Percentiles rank a stretch among this genome's conserved stretches.
These are phyloP conservation scores for Dreissena rostriformis DNA, from an alignment of 1,140 invertebrate species.

Conservation along the genomic window DNA sequence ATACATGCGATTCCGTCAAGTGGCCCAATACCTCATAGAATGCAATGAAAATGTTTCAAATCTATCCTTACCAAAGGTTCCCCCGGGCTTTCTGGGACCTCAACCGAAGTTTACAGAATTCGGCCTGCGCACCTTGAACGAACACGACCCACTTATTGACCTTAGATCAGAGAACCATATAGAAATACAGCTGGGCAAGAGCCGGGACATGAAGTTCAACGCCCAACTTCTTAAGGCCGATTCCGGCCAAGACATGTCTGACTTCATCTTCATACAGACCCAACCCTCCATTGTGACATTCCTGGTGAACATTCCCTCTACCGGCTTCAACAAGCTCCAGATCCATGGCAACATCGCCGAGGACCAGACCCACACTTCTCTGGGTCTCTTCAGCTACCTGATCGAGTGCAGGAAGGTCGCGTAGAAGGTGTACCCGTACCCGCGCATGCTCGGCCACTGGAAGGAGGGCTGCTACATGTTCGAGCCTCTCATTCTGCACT, in stretches of 20 bases:
- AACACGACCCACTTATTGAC: slow-evolving; percentile 78
- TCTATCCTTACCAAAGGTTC: slow-evolving; percentile 75
- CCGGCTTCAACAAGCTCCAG: slow-evolving; percentile 80
- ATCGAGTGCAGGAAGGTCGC: slow-evolving; percentile 72
- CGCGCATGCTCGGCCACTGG: slow-evolving; percentile 80
- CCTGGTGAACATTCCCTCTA: slow-evolving; percentile 71
- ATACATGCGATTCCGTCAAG: slow-evolving; percentile 78
- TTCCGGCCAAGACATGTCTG: slow-evolving; percentile 72
- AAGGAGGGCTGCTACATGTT: slow-evolving; percentile 80
- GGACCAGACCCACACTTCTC: slow-evolving; percentile 78
- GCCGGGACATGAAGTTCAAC: slow-evolving; percentile 76
- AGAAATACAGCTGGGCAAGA: slow-evolving; percentile 73
- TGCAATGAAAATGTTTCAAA: slow-evolving; percentile 75
- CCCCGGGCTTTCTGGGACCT: slow-evolving; percentile 78
- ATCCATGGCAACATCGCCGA: slow-evolving; percentile 77
- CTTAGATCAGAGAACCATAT: slow-evolving; percentile 71
- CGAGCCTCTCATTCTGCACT: slow-evolving; percentile 71
- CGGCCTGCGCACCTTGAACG: slow-evolving; percentile 72
- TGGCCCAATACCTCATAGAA: slow-evolving; percentile 79
- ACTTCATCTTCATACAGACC: slow-evolving; percentile 78
- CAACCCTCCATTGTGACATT: slow-evolving; percentile 71
- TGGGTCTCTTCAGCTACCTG: slow-evolving; percentile 80
- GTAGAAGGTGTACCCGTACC: slow-evolving; percentile 68
- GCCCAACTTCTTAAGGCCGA: slow-evolving; percentile 76
- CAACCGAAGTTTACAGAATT: slow-evolving; percentile 79